A percentile compares a stretch with the other conserved stretches of the same genome.
Conservation (phyloP, 2,888 invertebrate genomes). For the Sarcophaga subvicina region DNA sequence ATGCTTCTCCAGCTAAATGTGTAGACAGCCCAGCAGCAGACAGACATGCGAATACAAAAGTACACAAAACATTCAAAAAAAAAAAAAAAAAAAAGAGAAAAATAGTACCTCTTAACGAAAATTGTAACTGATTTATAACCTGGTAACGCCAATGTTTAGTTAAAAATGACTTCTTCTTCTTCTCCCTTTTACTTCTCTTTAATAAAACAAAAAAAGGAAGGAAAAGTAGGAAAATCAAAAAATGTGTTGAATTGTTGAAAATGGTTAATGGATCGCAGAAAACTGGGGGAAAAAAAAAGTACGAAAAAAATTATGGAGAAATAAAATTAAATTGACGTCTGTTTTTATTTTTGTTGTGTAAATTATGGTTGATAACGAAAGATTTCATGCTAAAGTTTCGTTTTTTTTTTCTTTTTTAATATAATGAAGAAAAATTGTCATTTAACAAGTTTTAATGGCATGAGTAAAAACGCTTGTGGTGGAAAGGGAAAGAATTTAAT, state of each 20-base stretch:
- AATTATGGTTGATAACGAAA: constrained; percentile 62
- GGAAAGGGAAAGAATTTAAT: too few relatives aligned
- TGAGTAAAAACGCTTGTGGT: too few relatives aligned
- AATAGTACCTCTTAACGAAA: constrained; percentile 28
- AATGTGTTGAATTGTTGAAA: constrained; percentile 66
- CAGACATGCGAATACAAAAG: not conserved
- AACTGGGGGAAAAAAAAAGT: constrained; percentile 30
- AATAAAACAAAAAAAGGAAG: constrained; percentile 35
- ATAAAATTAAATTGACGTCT: constrained; percentile 63
- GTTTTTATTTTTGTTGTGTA: constrained; percentile 51
- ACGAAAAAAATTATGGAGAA: constrained; percentile 58
- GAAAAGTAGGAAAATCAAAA: constrained; percentile 32
- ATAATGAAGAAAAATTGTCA: constrained; percentile 27
- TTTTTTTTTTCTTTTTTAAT: not conserved
- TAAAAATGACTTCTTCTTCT: constrained; percentile 55
- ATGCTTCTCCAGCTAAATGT: constrained; percentile 33
- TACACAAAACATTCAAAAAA: not conserved
- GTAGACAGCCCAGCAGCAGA: constrained; percentile 38
- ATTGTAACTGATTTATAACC: constrained; percentile 70
- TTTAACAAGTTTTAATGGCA: not conserved
- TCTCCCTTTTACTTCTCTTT: not conserved
- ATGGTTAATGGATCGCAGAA: constrained; percentile 54
- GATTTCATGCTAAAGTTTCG: constrained; percentile 30
- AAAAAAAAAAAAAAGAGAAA: constrained; percentile 23
- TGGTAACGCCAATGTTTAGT: constrained; percentile 71